phyloP scores from a whole-genome alignment of 1,140 invertebrate species.

The Cardiocondyla obscurior region DNA sequence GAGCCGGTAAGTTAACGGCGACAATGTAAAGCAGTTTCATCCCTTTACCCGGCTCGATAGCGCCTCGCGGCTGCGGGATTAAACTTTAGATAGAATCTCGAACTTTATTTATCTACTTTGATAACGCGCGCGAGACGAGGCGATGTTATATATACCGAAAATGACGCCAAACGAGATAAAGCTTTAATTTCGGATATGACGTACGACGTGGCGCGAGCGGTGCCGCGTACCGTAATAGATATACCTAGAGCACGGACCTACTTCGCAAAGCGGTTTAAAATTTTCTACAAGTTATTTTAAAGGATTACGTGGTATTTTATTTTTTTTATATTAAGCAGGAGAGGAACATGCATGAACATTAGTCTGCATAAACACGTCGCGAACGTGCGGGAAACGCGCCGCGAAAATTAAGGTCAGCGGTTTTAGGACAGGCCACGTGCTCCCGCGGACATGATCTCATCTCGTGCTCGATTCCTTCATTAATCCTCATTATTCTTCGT shows the following conservation, averaged over 20 bases:
- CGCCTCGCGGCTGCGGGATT: slow-evolving; percentile 43
- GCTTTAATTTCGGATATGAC: slow-evolving; percentile 47
- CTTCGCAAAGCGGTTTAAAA: background rate
- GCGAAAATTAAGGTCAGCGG: background rate
- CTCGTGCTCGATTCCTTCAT: slow-evolving; percentile 13
- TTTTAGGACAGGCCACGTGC: background rate
- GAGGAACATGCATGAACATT: background rate
- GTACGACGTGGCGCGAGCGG: background rate
- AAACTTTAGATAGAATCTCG: slow-evolving; percentile 55
- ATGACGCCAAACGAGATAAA: slow-evolving; percentile 32
- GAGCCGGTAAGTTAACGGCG: slow-evolving; percentile 41
- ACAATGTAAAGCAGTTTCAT: slow-evolving; percentile 52
- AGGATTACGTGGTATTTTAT: background rate
- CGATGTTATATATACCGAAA: background rate
- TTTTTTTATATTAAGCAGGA: no score
- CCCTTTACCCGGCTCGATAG: slow-evolving; percentile 44
- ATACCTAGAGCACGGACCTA: background rate
- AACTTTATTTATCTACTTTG: slow-evolving; percentile 59
- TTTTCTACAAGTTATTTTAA: background rate
- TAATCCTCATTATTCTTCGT: slow-evolving; percentile 35
- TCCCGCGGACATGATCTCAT: background rate
- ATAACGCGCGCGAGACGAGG: slow-evolving; percentile 26
- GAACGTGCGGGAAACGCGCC: background rate
- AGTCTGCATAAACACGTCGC: background rate
- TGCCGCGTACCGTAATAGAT: background rate